These are phyloP conservation scores for Xyrauchen texanus DNA, from an alignment of 2,113 vertebrate genomes.

Conservation along the genomic window DNA sequence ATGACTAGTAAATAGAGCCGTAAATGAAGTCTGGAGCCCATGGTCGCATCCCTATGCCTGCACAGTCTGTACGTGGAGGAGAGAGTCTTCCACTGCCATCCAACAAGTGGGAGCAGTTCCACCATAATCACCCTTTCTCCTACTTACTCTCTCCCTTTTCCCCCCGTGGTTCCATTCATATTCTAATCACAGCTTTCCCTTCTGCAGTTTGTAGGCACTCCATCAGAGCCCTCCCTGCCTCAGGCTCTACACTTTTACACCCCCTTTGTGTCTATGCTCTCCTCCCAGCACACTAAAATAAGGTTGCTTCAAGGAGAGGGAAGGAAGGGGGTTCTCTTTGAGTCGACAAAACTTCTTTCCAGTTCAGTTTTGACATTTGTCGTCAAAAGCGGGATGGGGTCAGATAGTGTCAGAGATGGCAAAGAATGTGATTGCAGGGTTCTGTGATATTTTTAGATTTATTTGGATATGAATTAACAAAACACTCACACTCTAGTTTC, in stretches of 20 bases:
- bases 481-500: neutral
- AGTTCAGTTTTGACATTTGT: neutral
- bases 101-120: constrained; percentile 91
- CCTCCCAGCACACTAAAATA: constrained; percentile 76
- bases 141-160: constrained; percentile 76
- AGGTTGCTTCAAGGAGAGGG: constrained; percentile 64
- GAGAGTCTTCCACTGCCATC: constrained; percentile 84
- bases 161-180: constrained; percentile 97
- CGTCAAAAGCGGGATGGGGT: neutral
- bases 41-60: constrained; percentile 55
- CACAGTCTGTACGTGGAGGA: constrained; percentile 49
- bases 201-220: constrained; percentile 93
- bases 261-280: constrained; percentile 76
- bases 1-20: neutral
- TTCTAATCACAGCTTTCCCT: constrained; percentile 99
- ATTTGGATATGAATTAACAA: neutral
- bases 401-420: neutral
- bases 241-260: constrained; percentile 88
- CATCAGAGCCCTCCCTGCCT: constrained; percentile 84
- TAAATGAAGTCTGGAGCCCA: neutral
- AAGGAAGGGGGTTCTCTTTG: constrained; percentile 51
- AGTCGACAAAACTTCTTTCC: constrained; percentile 27
- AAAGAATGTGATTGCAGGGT: neutral
- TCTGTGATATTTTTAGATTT: neutral
- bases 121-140: constrained; percentile 93